phyloP scores from a whole-genome alignment of 2,797 vertebrate genomes.

The Rhabdophis nuchalis region DNA sequence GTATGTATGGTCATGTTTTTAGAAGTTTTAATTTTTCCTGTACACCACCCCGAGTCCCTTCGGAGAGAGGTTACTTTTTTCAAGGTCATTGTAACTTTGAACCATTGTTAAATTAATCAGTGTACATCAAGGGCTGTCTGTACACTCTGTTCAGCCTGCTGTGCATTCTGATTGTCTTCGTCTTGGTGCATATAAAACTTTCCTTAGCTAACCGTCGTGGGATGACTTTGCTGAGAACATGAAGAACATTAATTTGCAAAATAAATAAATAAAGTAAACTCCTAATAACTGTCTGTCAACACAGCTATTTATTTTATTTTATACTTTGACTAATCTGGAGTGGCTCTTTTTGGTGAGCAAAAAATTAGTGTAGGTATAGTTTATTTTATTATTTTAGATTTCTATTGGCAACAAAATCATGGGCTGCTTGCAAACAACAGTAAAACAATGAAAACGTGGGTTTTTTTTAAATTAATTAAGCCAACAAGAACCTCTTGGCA shows the following conservation, averaged over 20 bases:
- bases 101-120: no score
- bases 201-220: not conserved
- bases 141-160: not conserved
- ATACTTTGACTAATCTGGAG: not conserved
- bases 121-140: no score
- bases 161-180: not conserved
- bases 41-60: no score
- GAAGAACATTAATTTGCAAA: not conserved
- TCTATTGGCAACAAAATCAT: not conserved
- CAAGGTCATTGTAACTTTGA: no score
- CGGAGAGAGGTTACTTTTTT: no score
- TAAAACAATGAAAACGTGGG: not conserved
- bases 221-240: not conserved
- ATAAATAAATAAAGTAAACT: not conserved
- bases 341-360: conserved; percentile 1
- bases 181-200: not conserved
- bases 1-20: no score
- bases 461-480: not conserved
- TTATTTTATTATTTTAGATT: not conserved
- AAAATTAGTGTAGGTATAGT: not conserved
- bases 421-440: not conserved
- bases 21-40: no score
- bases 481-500: not conserved
- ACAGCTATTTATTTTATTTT: not conserved
- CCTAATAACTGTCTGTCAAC: not conserved